Evolutionary conservation across 1,140 invertebrate genomes (phyloP).

Genomic region (Daktulosphaira vitifoliae): DNA sequence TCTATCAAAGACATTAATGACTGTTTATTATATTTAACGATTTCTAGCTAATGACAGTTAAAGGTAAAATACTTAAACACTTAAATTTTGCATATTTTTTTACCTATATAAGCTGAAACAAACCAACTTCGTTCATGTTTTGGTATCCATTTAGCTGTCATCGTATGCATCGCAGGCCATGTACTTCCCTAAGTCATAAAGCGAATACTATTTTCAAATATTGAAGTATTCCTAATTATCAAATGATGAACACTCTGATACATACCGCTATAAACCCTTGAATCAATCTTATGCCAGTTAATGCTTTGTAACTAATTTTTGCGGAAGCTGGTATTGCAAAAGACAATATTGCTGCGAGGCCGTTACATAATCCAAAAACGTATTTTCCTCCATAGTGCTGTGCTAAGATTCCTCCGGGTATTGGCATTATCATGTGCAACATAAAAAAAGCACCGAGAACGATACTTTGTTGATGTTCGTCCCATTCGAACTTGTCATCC

Average conservation of each 20-base stretch:
- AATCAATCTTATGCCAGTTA: conserved; percentile 57
- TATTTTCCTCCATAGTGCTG: conserved; percentile 61
- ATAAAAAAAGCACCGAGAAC: conserved; percentile 66
- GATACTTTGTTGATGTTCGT: conserved; percentile 56
- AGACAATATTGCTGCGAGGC: conserved; percentile 58
- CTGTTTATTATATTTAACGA: too few species aligned
- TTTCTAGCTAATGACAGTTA: too few species aligned
- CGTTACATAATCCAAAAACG: conserved; percentile 60
- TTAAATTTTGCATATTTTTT: too few species aligned
- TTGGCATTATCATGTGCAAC: conserved; percentile 61
- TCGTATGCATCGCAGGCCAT: conserved; percentile 73
- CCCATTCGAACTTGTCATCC: conserved; percentile 53
- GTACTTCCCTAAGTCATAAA: conserved; percentile 56
- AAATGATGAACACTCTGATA: not conserved
- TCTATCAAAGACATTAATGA: too few species aligned
- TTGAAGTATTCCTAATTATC: not conserved
- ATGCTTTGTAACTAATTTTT: conserved; percentile 49
- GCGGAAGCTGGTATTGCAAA: conserved; percentile 59
- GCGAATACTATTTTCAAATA: too few species aligned
- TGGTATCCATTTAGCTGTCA: conserved; percentile 76
- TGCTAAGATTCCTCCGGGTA: conserved; percentile 66
- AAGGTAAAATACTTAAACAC: too few species aligned
- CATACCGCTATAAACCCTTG: conserved; percentile 67
- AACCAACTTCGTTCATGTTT: conserved; percentile 67
- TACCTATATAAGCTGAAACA: conserved; percentile 60